Evolutionary conservation across 2,797 vertebrate species (phyloP), one percentile per base, ranked within the genome.

Genomic region (Luscinia luscinia): DNA sequence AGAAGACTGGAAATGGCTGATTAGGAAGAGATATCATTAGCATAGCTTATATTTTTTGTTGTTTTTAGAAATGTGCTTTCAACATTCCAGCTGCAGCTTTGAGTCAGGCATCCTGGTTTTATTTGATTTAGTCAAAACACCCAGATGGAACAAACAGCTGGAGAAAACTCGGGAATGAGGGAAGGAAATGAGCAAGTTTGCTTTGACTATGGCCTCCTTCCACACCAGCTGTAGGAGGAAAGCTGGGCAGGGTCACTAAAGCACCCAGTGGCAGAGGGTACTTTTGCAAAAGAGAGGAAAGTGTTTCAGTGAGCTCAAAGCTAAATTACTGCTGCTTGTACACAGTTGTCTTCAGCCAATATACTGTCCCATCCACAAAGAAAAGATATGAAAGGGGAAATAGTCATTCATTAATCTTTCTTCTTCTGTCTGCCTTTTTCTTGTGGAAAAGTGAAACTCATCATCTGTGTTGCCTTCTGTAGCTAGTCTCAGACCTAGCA

Each of bases 401-500:
- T 2, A 75, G 5, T 32, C 16, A 85, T 28, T 21, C 12, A 30
- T 21, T 28, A 66, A 51, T 36, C 40, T 15, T 36, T 62, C 23
- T 14, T 80, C 13, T 30, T 49, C 54, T 32, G 5, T 28, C 45
- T 57, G 28, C 28, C 19, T 57, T 58, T 51, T 21, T 38, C 19
- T 63, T 34, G 4, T 17, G 38, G 43, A 69, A 55, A 52, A 89
- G 9, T n/a, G 22, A 67, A 85, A 26, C 14, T 58, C 14, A 1
- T 23, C 73, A 4, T 51, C 46, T 0, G 0, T 34, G 22, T 21
- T 92, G 5, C 26, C 24, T 15, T 48, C 57, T 0, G 0, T 16
- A 43, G 23, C 55, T 81, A 73, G 13, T 28, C n/a, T 54, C 4
- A 2, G 34, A 61, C 28, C n/a, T 73, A 36, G 32, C 0, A 7